Evolutionary conservation across 2,113 vertebrate genomes (phyloP).

Genomic region (Castor canadensis): DNA sequence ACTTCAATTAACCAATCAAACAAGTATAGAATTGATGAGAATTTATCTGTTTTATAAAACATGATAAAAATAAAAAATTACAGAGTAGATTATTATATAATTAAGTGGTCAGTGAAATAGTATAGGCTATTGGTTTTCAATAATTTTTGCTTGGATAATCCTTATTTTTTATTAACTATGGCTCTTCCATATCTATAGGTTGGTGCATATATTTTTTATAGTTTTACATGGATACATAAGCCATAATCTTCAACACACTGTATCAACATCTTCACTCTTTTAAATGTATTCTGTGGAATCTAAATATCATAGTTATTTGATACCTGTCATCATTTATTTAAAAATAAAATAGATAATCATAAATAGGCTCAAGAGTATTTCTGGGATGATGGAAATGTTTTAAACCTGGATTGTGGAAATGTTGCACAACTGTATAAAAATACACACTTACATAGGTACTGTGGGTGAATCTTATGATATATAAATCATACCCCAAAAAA

Average conservation of each 20-base stretch:
- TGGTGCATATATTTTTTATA: not conserved
- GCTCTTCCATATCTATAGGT: not conserved
- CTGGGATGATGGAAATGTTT: not conserved
- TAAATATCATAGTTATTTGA: not conserved
- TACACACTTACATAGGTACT: not conserved
- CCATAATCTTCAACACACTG: not conserved
- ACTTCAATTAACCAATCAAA: not conserved
- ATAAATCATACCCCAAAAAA: not conserved
- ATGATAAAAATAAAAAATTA: constrained; percentile 9
- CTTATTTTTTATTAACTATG: not conserved
- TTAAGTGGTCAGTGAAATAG: not conserved
- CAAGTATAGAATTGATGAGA: not conserved
- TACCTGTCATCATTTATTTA: not conserved
- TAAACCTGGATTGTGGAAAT: not conserved
- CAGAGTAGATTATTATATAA: not conserved
- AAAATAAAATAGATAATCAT: not conserved
- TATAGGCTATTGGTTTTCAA: not conserved
- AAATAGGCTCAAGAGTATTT: not conserved
- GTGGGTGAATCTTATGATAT: not conserved
- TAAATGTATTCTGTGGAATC: not conserved
- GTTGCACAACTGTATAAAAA: not conserved
- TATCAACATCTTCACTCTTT: constrained; percentile 1
- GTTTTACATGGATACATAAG: not conserved
- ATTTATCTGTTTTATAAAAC: constrained; percentile 22
- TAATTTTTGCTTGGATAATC: not conserved